Base-by-base conservation (phyloP, 2,888 invertebrate species). In the Ichneumoninae sp. region DNA sequence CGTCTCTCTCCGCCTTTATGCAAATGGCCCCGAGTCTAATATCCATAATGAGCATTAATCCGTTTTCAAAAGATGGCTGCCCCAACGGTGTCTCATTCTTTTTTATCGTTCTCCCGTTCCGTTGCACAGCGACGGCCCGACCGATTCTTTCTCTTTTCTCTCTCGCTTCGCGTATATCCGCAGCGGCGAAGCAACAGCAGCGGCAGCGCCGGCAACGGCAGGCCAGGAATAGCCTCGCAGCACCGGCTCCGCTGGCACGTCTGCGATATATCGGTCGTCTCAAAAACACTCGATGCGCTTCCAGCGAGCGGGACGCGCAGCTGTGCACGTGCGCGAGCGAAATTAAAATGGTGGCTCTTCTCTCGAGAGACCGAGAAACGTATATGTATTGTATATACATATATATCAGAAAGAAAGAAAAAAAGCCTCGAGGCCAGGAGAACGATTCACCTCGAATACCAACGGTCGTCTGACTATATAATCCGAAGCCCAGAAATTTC, bases 21-120 rank as follows among this genome's bases (percentile, higher is more conserved):
- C 88, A 90, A 92, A 92, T 91, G 87, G 85, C 88, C 63, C 88
- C 81, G 86, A 86, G 85, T 86, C 89, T 90, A 89, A 91, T 91
- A 91, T 91, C 89, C 91, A 91, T 91, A 92, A 92, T 91, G 90
- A 92, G 88, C 89, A 91, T 91, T 91, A 91, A 92, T 91, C 90
- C 89, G 87, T 88, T 86, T 89, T 87, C 81, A 81, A 85, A 89
- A 91, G 89, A 92, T 91, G 89, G 89, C 90, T 86, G 88, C 85
- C 57, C 79, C 78, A 81, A 77, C 66, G 19, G 30, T 33, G 83
- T 74, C 81, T 66, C 52, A 63, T 65, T 84, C 57, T 75, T 76
- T 60, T 69, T 70, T 79, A 47, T 79, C 52, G 44, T 70, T 66
- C 40, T 68, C 79, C 52, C 65, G 44, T 73, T 13, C 63, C 19